Evolutionary conservation across 2,113 vertebrate species (phyloP).

Genomic region (Garra rufa): DNA sequence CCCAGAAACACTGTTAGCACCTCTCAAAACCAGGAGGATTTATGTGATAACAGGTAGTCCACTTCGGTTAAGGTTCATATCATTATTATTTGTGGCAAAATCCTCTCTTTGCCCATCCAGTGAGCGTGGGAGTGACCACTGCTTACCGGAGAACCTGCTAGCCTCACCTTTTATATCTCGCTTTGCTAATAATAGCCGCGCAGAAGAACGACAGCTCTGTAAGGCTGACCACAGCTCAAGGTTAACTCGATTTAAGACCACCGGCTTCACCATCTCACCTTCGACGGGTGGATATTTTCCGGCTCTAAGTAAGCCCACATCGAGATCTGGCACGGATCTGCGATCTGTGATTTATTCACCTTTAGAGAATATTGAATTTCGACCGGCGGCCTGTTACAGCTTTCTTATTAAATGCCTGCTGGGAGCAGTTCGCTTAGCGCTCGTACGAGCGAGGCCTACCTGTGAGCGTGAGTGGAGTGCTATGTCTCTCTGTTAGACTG

Average conservation of each 20-base stretch:
- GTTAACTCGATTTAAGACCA: constrained; percentile 37
- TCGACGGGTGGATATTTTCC: not conserved
- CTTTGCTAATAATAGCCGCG: constrained; percentile 1
- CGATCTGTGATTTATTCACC: constrained; percentile 34
- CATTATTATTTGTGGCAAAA: not conserved
- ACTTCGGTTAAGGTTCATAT: not conserved
- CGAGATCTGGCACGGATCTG: constrained; percentile 16
- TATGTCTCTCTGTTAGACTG: not conserved
- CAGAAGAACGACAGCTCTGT: not conserved
- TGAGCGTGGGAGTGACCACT: not conserved
- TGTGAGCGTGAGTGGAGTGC: not conserved
- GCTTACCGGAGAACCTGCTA: not conserved
- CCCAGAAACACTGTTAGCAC: constrained; percentile 7
- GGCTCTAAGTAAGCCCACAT: not conserved
- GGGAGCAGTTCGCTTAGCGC: constrained; percentile 5
- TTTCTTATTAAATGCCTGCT: constrained; percentile 40
- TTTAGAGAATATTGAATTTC: constrained; percentile 47
- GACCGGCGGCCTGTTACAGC: constrained; percentile 23
- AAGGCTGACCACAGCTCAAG: not conserved
- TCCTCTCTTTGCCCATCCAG: not conserved
- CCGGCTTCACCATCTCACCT: not conserved
- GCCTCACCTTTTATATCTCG: not conserved
- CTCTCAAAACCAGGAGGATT: not conserved
- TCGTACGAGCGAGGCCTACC: not conserved
- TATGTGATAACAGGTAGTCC: not conserved